Evolutionary conservation across 2,113 vertebrate genomes (phyloP).

Genomic region (Todiramphus chloris): DNA sequence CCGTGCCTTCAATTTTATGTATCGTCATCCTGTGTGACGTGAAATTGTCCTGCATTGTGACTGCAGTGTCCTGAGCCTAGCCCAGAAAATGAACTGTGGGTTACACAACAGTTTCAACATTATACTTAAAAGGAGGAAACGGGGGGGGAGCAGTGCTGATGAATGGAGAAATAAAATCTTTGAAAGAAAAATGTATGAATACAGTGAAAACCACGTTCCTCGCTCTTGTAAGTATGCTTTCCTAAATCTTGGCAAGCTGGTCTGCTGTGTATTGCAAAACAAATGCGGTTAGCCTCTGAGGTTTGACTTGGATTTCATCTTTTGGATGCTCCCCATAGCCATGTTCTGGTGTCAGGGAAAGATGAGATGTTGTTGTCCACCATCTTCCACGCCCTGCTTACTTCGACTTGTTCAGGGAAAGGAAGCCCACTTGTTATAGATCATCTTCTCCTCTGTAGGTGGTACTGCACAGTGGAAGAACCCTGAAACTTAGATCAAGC

Average conservation of each 20-base stretch:
- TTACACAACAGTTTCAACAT: background rate
- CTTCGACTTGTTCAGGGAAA: background rate
- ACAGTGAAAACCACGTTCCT: background rate
- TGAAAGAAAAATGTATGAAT: background rate
- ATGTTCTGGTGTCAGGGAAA: background rate
- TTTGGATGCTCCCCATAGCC: background rate
- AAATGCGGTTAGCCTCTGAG: background rate
- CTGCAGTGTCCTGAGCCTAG: background rate
- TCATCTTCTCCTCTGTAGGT: background rate
- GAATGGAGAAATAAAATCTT: background rate
- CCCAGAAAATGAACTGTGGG: background rate
- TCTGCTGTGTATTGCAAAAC: background rate
- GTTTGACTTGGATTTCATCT: background rate
- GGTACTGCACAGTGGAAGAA: background rate
- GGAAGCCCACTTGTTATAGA: background rate
- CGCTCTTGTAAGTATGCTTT: background rate
- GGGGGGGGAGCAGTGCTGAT: background rate
- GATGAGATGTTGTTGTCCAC: rapidly evolving
- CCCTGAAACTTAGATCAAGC: background rate
- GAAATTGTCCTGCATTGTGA: background rate
- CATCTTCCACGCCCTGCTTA: rapidly evolving
- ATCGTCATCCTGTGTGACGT: background rate
- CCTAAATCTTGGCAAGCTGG: background rate
- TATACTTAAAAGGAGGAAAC: background rate
- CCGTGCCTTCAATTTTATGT: background rate